These are phyloP conservation scores for Tiphia femorata DNA, from an alignment of 2,888 invertebrate species.

Conservation along the genomic window DNA sequence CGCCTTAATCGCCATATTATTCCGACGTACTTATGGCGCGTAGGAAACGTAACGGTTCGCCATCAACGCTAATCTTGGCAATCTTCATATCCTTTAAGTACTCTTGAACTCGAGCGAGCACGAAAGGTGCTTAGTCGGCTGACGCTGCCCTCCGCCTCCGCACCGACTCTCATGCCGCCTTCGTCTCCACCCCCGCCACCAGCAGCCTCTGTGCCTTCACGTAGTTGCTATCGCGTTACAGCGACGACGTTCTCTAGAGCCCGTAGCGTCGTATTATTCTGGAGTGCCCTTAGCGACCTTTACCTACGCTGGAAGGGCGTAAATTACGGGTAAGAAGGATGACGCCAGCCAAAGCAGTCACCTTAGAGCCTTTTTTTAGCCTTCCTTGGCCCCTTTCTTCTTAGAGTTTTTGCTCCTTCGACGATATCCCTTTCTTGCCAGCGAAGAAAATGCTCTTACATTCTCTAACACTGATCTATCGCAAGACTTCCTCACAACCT, in stretches of 20 bases:
- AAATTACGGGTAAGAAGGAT: slow-evolving; percentile 23
- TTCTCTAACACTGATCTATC: too few relatives aligned
- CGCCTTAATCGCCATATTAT: slow-evolving; percentile 21
- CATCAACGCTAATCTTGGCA: slow-evolving; percentile 37
- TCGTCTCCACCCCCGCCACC: too few relatives aligned
- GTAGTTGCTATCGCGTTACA: slow-evolving; percentile 41
- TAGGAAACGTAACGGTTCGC: slow-evolving; percentile 21
- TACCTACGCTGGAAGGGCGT: slow-evolving; percentile 10
- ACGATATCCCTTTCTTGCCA: too few relatives aligned
- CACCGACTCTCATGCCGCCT: too few relatives aligned
- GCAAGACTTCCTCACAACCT: too few relatives aligned
- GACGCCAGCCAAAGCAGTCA: not conserved
- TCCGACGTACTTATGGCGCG: slow-evolving; percentile 9
- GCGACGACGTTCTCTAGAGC: not conserved
- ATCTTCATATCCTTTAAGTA: slow-evolving; percentile 43
- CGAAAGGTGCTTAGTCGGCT: slow-evolving; percentile 34
- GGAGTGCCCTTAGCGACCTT: slow-evolving; percentile 5
- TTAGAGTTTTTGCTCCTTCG: too few relatives aligned
- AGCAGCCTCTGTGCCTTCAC: too few relatives aligned
- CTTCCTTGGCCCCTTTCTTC: too few relatives aligned
- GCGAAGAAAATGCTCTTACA: too few relatives aligned
- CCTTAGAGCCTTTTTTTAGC: not conserved
- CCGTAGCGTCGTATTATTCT: slow-evolving; percentile 3
- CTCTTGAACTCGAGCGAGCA: slow-evolving; percentile 28
- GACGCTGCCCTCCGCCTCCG: too few relatives aligned